Base-by-base conservation (phyloP, 2,888 invertebrate species). In the Amblyteles armatorius region DNA sequence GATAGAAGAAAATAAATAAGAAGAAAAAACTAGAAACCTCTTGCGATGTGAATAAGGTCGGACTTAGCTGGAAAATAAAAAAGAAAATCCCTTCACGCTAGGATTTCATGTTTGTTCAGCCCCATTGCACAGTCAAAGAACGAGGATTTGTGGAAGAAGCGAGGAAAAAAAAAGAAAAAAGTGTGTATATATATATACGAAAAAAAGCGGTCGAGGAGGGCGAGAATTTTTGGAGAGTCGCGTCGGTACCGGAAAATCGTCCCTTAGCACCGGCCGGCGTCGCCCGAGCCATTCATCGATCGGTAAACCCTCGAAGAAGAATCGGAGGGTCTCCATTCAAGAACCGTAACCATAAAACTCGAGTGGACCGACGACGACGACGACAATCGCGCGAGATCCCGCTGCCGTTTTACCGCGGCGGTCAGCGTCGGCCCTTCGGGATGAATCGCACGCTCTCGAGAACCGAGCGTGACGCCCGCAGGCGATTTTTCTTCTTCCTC, bases 201-300 rank as follows among this genome's bases (percentile, higher is more conserved):
- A 71, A 71, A 77, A 71, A 71, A 71, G 26, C 52, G 16, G 33
- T 65, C 52, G 33, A 67, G 76, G 33, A 67, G 77, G 67, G 77
- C 50, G 77, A 77, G 77, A 67, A 77, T 77, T 77, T 77, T 52
- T 55, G 40, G 63, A 65, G 65, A 67, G 50, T 65, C 33, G 33
- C 50, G 36, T 50, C 13, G 63, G 76, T 11, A 76, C 65, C 48
- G 16, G 52, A 67, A 52, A 79, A 79, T 82, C 69, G 82, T 74
- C 71, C 82, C 55, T 76, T 79, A 69, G 79, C 84, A 82, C 84
- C 82, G 71, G 79, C 44, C 3, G 82, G 79, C 63, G 22, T 82
- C 76, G 73, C 72, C 79, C 52, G 79, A 57, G 68, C 84, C 84
- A 85, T 85, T 85, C 85, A 85, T 85, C 85, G 85, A 85, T 85